phyloP scores from a whole-genome alignment of 2,888 invertebrate genomes.

The Athetis lepigone region DNA sequence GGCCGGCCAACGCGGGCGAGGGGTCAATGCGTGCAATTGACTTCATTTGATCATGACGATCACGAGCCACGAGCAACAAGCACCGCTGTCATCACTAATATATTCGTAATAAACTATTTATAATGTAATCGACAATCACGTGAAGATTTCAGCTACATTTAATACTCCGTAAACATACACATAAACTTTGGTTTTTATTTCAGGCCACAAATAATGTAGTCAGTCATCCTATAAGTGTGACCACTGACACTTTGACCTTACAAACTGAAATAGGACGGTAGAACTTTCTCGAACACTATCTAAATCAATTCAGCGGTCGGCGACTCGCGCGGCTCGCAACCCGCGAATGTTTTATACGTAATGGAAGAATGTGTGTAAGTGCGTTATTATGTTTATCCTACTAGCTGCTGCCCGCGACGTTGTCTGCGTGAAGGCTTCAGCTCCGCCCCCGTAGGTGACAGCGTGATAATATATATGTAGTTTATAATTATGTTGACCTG shows the following conservation, averaged over 20 bases:
- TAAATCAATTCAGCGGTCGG: too few species aligned
- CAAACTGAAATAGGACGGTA: neutral
- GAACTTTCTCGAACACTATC: neutral
- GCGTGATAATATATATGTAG: too few species aligned
- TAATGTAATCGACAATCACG: slow-evolving; percentile 6
- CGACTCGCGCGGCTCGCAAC: neutral
- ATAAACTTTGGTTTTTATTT: neutral
- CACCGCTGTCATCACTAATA: slow-evolving; percentile 35
- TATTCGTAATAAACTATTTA: slow-evolving; percentile 28
- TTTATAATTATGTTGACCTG: too few species aligned
- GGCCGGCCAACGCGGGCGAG: slow-evolving; percentile 52
- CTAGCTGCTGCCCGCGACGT: too few species aligned
- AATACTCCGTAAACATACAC: neutral
- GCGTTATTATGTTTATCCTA: too few species aligned
- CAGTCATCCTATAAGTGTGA: too few species aligned
- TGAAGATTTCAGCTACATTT: neutral
- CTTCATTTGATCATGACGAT: slow-evolving; percentile 66
- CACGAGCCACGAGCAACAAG: slow-evolving; percentile 20
- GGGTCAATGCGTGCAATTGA: slow-evolving; percentile 79
- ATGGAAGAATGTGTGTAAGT: too few species aligned
- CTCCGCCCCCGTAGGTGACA: too few species aligned
- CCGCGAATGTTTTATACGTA: neutral
- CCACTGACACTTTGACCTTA: neutral
- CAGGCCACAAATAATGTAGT: too few species aligned
- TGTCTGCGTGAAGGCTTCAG: too few species aligned